These are phyloP conservation scores for Sycophaga agraensis DNA, from an alignment of 1,140 invertebrate species.

Conservation along the genomic window DNA sequence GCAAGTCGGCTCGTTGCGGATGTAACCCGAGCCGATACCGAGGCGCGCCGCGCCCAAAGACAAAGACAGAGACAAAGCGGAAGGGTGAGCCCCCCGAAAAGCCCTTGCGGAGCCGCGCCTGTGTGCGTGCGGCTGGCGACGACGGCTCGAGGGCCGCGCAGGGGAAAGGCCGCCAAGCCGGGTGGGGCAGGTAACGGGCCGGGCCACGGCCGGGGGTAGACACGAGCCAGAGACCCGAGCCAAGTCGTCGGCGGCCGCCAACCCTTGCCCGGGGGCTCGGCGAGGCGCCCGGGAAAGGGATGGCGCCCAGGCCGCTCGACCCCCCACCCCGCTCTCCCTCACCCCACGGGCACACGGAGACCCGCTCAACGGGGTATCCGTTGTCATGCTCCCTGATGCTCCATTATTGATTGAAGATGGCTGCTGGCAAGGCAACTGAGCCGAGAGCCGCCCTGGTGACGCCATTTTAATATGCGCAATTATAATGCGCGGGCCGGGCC, in stretches of 20 bases:
- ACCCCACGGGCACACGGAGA: slow-evolving; percentile 11
- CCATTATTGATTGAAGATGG: slow-evolving; percentile 57
- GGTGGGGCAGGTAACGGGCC: not conserved
- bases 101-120: too few relatives aligned
- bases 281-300: slow-evolving; percentile 2
- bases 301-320: not conserved
- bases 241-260: slow-evolving; percentile 7
- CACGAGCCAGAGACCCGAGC: not conserved
- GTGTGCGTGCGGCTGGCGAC: not conserved
- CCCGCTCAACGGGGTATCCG: slow-evolving; percentile 41
- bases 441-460: slow-evolving; percentile 31
- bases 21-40: slow-evolving; percentile 38
- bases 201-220: too few relatives aligned
- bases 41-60: not conserved
- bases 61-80: slow-evolving; percentile 1
- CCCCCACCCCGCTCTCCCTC: too few relatives aligned
- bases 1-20: slow-evolving; percentile 31
- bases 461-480: slow-evolving; percentile 59
- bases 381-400: slow-evolving; percentile 56
- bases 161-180: not conserved
- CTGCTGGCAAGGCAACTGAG: slow-evolving; percentile 28
- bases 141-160: not conserved
- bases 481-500: slow-evolving; percentile 43
- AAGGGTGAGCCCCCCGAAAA: not conserved
- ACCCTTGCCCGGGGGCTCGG: slow-evolving; percentile 39